phyloP scores from a whole-genome alignment of 2,113 vertebrate genomes.

The Engraulis encrasicolus region DNA sequence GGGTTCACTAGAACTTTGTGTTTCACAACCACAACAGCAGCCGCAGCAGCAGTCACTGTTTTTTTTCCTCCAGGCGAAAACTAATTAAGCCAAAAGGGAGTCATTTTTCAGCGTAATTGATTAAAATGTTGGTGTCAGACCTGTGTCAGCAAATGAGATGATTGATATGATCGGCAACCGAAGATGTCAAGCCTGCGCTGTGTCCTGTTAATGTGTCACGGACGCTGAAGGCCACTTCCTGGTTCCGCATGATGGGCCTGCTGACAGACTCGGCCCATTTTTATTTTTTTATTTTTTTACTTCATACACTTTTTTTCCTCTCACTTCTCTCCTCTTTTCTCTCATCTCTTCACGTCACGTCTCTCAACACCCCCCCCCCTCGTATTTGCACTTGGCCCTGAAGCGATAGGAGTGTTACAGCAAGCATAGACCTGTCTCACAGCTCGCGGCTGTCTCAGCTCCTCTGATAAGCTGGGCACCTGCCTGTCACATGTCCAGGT shows the following conservation, averaged over 20 bases:
- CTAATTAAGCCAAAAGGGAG: slow-evolving; percentile 24
- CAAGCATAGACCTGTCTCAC: slow-evolving; percentile 5
- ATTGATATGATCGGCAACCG: slow-evolving; percentile 45
- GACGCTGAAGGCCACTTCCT: slow-evolving; percentile 37
- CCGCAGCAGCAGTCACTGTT: slow-evolving; percentile 38
- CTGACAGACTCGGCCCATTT: slow-evolving; percentile 39
- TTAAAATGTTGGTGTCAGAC: slow-evolving; percentile 40
- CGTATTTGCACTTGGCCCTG: slow-evolving; percentile 31
- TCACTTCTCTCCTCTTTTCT: too few species aligned
- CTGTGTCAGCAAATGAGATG: slow-evolving; percentile 33
- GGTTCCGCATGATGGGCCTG: slow-evolving; percentile 30
- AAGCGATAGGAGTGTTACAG: slow-evolving; percentile 31
- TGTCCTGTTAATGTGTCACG: slow-evolving; percentile 23
- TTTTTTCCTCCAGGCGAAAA: neutral
- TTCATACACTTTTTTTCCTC: slow-evolving; percentile 11
- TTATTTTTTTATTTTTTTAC: too few species aligned
- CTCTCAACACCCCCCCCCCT: too few species aligned
- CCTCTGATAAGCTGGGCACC: slow-evolving; percentile 20
- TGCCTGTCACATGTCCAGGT: slow-evolving; percentile 6
- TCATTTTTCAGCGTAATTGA: slow-evolving; percentile 31
- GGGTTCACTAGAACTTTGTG: slow-evolving; percentile 26
- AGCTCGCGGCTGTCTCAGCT: slow-evolving; percentile 6
- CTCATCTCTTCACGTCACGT: neutral
- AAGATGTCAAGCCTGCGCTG: slow-evolving; percentile 25
- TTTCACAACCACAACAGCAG: slow-evolving; percentile 39